phyloP scores from a whole-genome alignment of 2,888 invertebrate species.

The Lithosia quadra region DNA sequence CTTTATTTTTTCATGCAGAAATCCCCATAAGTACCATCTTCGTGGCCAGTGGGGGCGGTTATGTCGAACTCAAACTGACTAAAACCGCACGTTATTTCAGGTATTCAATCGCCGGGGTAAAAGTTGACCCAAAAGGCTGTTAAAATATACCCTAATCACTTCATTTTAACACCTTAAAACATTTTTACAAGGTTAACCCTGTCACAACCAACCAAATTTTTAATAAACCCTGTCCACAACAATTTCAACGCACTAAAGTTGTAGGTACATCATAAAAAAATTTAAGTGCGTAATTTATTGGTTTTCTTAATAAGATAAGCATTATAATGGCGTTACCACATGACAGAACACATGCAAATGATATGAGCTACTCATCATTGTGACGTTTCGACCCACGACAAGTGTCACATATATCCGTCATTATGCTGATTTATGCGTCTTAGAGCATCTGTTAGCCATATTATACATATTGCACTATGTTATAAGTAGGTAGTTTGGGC shows the following conservation, averaged over 20 bases:
- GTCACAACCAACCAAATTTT: too few relatives aligned
- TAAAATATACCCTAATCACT: too few relatives aligned
- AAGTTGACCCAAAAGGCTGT: too few relatives aligned
- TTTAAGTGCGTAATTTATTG: conserved; percentile 9
- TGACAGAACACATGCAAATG: conserved; percentile 52
- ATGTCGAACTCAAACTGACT: too few relatives aligned
- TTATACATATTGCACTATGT: conserved; percentile 39
- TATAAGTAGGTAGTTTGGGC: too few relatives aligned
- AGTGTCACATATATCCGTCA: conserved; percentile 57
- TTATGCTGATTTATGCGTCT: conserved; percentile 59
- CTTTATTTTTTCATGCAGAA: too few relatives aligned
- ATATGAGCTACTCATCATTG: conserved; percentile 48
- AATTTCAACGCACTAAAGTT: neutral
- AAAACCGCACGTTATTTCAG: too few relatives aligned
- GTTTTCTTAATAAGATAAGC: conserved; percentile 9
- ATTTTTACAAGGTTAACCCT: neutral
- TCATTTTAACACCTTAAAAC: too few relatives aligned
- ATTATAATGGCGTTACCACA: conserved; percentile 36
- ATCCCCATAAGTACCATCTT: too few relatives aligned
- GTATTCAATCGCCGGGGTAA: too few relatives aligned
- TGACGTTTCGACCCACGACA: conserved; percentile 44
- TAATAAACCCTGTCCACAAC: neutral
- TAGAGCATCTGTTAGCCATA: conserved; percentile 62
- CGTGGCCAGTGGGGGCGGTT: too few relatives aligned
- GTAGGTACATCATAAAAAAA: neutral